A percentile compares a stretch with the other conserved stretches of the same genome.
Evolutionary conservation across 2,797 vertebrate species (phyloP).

Genomic region (Mormyrus proboscirostris): DNA sequence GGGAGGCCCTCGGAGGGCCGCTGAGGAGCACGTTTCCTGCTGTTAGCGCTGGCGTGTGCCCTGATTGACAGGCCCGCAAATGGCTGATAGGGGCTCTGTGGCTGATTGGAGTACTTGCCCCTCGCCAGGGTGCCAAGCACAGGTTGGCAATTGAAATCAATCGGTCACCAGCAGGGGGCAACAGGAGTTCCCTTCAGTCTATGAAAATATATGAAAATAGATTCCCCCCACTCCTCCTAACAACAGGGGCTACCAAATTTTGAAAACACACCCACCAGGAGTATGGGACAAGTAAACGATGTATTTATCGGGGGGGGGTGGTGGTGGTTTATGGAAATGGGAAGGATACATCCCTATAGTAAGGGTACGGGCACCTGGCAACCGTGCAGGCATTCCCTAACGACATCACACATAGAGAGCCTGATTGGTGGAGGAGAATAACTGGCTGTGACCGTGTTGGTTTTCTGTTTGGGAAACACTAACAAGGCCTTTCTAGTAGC

Average conservation of each 20-base stretch:
- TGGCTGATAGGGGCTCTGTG: constrained; percentile 47
- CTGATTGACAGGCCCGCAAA: constrained; percentile 62
- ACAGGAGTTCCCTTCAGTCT: neutral
- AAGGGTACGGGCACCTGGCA: neutral
- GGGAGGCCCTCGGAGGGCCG: neutral
- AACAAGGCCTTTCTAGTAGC: neutral
- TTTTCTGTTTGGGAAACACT: neutral
- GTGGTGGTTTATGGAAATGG: neutral
- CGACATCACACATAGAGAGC: neutral
- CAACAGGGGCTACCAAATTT: neutral
- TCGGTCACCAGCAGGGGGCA: neutral
- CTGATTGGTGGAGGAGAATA: neutral
- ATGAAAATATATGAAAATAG: constrained; percentile 9
- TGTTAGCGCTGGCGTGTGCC: constrained; percentile 40
- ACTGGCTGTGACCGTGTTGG: neutral
- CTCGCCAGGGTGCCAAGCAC: neutral
- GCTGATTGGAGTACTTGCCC: constrained; percentile 11
- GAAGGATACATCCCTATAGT: neutral
- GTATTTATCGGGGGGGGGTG: neutral
- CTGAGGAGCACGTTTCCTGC: constrained; percentile 37
- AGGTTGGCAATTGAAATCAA: constrained; percentile 9
- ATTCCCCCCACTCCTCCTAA: neutral
- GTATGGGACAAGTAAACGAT: neutral
- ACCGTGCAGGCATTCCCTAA: neutral
- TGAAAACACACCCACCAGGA: neutral